These are phyloP conservation scores for Melopsittacus undulatus DNA, from an alignment of 2,797 vertebrate species.

Conservation along the genomic window DNA sequence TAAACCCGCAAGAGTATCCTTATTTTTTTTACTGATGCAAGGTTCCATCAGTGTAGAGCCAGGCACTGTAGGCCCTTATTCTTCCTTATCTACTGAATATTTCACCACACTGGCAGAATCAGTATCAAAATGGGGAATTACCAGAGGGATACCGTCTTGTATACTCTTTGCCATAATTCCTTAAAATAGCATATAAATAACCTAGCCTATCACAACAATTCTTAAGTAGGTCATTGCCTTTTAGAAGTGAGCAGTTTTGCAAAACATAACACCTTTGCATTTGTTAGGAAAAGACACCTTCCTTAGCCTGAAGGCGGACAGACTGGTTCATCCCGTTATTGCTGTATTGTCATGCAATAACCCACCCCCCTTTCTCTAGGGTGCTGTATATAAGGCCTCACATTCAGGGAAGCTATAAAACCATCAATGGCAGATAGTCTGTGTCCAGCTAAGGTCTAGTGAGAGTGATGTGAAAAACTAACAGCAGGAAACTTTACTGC, in stretches of 20 bases:
- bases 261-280: neutral
- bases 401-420: slow-evolving; percentile 20
- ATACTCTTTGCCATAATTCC: neutral
- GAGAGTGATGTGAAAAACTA: slow-evolving; percentile 1
- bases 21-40: neutral
- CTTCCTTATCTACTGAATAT: neutral
- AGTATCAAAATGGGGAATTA: neutral
- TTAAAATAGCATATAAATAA: neutral
- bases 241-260: rapidly evolving
- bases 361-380: neutral
- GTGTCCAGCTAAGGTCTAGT: neutral
- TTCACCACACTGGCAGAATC: neutral
- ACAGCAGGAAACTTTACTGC: neutral
- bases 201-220: neutral
- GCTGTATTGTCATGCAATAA: neutral
- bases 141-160: neutral
- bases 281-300: neutral
- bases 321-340: neutral
- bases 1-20: neutral
- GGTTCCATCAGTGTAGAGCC: neutral
- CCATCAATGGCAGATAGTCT: neutral
- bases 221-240: rapidly evolving
- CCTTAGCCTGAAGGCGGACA: neutral
- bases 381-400: neutral
- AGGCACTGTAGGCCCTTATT: neutral